Evolutionary conservation across 2,113 vertebrate genomes (phyloP).

Genomic region (Erinaceus europaeus): DNA sequence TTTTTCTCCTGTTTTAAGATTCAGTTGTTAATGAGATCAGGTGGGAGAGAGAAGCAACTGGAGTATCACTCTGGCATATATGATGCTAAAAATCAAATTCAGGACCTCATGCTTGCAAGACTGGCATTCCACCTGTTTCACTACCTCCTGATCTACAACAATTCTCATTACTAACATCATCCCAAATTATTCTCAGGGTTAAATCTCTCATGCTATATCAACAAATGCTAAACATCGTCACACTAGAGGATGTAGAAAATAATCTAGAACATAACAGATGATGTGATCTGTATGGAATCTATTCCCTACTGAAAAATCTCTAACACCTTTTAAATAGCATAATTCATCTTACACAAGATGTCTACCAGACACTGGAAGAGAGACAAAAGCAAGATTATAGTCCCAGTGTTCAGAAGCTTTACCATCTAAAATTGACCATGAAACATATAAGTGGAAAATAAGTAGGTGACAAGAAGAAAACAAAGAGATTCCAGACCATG

Average conservation of each 20-base stretch:
- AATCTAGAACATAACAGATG: neutral
- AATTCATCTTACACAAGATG: neutral
- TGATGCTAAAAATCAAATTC: too few relatives aligned
- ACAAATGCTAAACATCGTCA: neutral
- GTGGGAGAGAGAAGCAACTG: too few relatives aligned
- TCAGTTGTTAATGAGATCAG: too few relatives aligned
- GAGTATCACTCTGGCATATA: too few relatives aligned
- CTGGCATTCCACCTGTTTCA: too few relatives aligned
- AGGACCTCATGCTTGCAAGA: too few relatives aligned
- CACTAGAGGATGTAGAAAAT: neutral
- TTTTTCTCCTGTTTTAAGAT: too few relatives aligned
- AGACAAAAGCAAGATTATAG: neutral
- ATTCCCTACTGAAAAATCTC: neutral
- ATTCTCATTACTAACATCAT: neutral
- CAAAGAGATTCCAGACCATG: neutral
- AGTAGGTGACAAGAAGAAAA: neutral
- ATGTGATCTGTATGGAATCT: neutral
- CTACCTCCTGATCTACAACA: too few relatives aligned
- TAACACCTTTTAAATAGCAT: neutral
- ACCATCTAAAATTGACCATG: neutral
- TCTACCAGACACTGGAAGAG: neutral
- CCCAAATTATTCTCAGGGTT: neutral
- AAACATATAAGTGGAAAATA: neutral
- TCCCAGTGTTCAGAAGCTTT: neutral
- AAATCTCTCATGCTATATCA: neutral